Base-by-base conservation (phyloP, 23 tunicate genomes). In the Aplidium turbinatum region DNA sequence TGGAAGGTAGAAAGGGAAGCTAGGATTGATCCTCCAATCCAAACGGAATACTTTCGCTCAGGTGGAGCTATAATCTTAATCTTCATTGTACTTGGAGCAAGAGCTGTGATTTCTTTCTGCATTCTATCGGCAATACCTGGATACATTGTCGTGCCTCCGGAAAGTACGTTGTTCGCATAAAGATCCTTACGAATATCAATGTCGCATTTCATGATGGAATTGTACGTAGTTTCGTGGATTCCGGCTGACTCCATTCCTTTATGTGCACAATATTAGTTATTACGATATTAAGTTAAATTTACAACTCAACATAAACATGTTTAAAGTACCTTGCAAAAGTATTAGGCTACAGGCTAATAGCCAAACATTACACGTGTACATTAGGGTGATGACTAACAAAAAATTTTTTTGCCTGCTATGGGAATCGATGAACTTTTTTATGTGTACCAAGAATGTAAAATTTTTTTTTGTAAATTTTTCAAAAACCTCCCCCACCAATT, bases 21-120 rank as follows among this genome's bases (percentile, higher is more conserved):
- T 20, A 92, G 80, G 57, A 92, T 92, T 34, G 98, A 92, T 36
- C 98, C 98, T 56, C 98, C 98, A 70, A 92, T 92, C 98, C 98
- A 92, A 0, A 92, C 98, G 51, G 98, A 92, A 75, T 92, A 92
- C 55, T 92, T 92, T 38, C 98, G 65, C 61, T 92, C 98, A 39
- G 98, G 98, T 0, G 98, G 98, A 70, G 98, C 98, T 48, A 92
- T 86, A 76, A 92, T 92, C 79, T 92, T 92, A 63, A 92, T 92
- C 72, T 92, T 92, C 98, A 92, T 92, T 38, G 98, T 92, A 69
- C 87, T 80, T 58, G 98, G 98, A 62, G 98, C 98, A 30, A 92
- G 81, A 82, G 98, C 94, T 27, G 93, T 92, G 80, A 92, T 92
- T 50, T 92, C 98, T 60, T 92, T 92, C 78, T 92, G 98, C 98